Percentiles rank a stretch among this genome's conserved stretches.
phyloP scores from a whole-genome alignment of 2,888 invertebrate species.

The Melieria crassipennis region DNA sequence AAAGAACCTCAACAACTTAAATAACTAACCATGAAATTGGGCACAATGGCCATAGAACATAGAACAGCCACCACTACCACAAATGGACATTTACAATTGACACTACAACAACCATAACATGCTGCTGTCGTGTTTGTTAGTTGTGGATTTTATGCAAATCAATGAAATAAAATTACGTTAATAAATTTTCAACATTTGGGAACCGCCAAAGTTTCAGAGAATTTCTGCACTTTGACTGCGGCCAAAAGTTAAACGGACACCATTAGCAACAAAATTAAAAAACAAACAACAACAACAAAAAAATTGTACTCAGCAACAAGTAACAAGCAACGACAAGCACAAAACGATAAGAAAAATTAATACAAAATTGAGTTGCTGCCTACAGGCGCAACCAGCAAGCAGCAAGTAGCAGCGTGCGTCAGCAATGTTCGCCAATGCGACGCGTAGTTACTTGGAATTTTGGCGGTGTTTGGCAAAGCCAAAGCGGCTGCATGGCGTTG shows the following conservation, averaged over 20 bases:
- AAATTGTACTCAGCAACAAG: background rate
- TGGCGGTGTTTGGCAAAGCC: conserved; percentile 9
- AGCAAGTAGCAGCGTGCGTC: too few relatives aligned
- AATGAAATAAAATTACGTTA: conserved; percentile 36
- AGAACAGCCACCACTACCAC: background rate
- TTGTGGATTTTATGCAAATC: conserved; percentile 35
- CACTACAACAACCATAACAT: background rate
- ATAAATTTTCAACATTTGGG: conserved; percentile 34
- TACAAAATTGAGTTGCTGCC: too few relatives aligned
- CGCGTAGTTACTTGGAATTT: conserved; percentile 25
- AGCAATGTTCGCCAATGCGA: background rate
- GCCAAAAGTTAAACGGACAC: too few relatives aligned
- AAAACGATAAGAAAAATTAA: too few relatives aligned
- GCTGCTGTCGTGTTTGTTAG: background rate
- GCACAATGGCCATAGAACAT: background rate
- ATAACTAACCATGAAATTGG: background rate
- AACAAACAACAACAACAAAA: background rate
- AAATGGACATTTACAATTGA: background rate
- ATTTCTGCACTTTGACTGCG: background rate
- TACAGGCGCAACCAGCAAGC: too few relatives aligned
- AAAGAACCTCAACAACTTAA: background rate
- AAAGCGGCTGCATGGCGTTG: background rate
- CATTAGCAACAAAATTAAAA: background rate
- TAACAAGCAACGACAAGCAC: background rate
- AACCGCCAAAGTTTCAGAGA: background rate